Conservation (phyloP, 2,888 invertebrate genomes). For the Fragum fragum region DNA sequence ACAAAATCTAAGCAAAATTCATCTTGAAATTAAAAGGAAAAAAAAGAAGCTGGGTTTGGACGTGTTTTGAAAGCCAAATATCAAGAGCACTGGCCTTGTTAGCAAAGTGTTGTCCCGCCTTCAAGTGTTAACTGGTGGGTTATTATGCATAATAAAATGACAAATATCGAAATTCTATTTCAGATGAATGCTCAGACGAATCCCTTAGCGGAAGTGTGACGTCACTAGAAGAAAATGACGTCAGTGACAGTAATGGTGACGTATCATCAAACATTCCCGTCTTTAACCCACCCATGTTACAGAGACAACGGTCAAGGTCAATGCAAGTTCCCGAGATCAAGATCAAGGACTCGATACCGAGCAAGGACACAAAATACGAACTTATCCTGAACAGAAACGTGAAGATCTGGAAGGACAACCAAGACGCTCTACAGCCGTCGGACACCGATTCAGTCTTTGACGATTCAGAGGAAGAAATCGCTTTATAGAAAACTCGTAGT, state of each 20-base stretch:
- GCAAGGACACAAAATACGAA: constrained; percentile 64
- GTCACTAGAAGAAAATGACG: constrained; percentile 49
- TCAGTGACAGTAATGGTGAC: constrained; percentile 33
- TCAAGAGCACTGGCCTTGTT: too few species aligned
- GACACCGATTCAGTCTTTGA: constrained; percentile 56
- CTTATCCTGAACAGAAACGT: constrained; percentile 71
- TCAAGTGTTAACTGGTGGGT: too few species aligned
- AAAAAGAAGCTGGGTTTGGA: too few species aligned
- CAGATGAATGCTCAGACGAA: constrained; percentile 50
- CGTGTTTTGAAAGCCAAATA: too few species aligned
- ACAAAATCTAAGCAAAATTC: too few species aligned
- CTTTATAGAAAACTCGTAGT: constrained; percentile 4
- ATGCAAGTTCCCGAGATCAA: constrained; percentile 23
- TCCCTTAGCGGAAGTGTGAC: constrained; percentile 53
- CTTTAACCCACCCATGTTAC: constrained; percentile 36
- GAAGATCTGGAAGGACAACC: constrained; percentile 68
- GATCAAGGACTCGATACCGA: constrained; percentile 11
- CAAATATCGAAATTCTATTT: background rate
- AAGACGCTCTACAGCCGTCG: constrained; percentile 26
- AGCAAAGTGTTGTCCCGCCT: too few species aligned
- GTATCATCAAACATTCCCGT: constrained; percentile 58
- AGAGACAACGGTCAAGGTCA: constrained; percentile 51
- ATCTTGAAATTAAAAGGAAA: too few species aligned
- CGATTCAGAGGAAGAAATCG: constrained; percentile 42
- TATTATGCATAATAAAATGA: too few species aligned